Base-by-base conservation (phyloP, 2,113 vertebrate species). In the Pseudolaguvia tuberculata region DNA sequence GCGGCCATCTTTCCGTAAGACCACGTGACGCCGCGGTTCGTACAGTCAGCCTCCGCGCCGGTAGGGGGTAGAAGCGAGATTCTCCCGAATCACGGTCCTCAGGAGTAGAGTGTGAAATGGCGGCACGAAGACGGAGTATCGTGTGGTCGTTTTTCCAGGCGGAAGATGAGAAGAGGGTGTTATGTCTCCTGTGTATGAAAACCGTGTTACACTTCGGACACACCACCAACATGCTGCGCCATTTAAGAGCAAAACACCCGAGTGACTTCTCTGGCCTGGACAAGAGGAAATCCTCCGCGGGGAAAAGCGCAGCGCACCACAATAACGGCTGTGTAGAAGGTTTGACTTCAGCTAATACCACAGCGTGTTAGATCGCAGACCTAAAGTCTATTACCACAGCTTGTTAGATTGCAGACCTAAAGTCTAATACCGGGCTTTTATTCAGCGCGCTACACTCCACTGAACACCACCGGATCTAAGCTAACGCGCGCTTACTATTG, bases 161-260 rank as follows among this genome's bases (percentile, higher is more conserved):
- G 1, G 62, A 79, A 12, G 79, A 84, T 65, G 56, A 80, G 0
- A 75, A 72, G 18, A 75, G 75, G 67, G 84, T 85, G 13, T 66
- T 81, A 56, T 88, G 86, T 81, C 53, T 83, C 20, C 79, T 88
- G 7, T 89, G 88, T 70, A 68, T 27, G 72, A 56, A 70, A 48
- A 45, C 58, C 5, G 63, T 85, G 29, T 80, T 75, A 59, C 80
- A 80, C n/a, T 75, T 65, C 9, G 85, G 86, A 11, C 84, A 79
- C 67, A 88, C 84, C 53, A 84, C 86, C 1, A 63, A 79, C n/a
- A 80, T 88, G 86, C 79, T 87, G 9, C 86, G 83, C 39, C 86
- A 88, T 70, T 75, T 88, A 70, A 82, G 85, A 4, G 70, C 75
- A 13, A 86, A 85, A 75, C 87, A 88, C 42, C 82, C 86, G 8